Evolutionary conservation across 2,797 vertebrate genomes (phyloP), one percentile per base, ranked within the genome.

Genomic region (Cryptoprocta ferox): DNA sequence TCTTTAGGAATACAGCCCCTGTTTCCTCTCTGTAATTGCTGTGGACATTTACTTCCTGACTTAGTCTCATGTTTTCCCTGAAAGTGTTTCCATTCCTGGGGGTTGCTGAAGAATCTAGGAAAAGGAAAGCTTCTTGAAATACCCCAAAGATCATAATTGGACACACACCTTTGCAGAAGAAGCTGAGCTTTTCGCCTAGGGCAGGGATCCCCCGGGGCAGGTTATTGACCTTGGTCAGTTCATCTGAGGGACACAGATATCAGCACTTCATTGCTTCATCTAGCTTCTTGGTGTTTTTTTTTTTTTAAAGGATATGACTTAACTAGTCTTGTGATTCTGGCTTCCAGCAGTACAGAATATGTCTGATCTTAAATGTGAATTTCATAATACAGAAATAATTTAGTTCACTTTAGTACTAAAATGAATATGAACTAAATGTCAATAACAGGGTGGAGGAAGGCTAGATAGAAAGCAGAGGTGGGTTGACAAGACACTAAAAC

Each of bases 311-410:
- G 26, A 61, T 45, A 66, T 78, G 65, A 92, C 15, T 96, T 86
- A 94, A 45, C 24, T 26, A 71, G 73, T 18, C 21, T n/a, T 37
- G 30, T 37, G 61, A 82, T 86, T 42, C 63, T 61, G 42, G 21
- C 53, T 91, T 87, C 86, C 2, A 56, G 66, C 42, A 93, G 66
- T 50, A 71, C 11, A 39, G 75, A 90, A 71, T 37, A 90, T 28
- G 93, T 73, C 66, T 94, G 82, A 93, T 71, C 87, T 95, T 18
- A 76, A 85, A 87, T 39, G 63, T 53, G 16, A 93, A 93, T 50
- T 96, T 95, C 45, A n/a, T 61, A 92, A 84, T 83, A 92, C 19
- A 90, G 86, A 76, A 92, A 91, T 81, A 80, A 82, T 70, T 75
- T 89, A 73, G 70, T 73, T 90, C 76, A 73, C n/a, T 39, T 89